Base-by-base conservation (phyloP, 2,113 vertebrate species). In the Mormyrus lacerda region DNA sequence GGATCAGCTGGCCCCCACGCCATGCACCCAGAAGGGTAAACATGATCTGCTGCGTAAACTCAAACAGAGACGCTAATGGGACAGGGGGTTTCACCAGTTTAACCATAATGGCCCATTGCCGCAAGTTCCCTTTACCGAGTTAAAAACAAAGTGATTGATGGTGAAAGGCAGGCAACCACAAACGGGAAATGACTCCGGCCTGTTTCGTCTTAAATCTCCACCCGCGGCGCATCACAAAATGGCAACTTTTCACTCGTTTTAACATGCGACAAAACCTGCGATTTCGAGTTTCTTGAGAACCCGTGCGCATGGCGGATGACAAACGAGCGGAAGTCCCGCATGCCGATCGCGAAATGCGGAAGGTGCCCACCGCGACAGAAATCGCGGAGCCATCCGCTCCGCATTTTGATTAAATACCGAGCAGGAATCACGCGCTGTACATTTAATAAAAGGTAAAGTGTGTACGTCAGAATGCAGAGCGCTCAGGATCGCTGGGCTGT, bases 401-500 rank as follows among this genome's bases (percentile, higher is more conserved):
- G 90, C 91, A 93, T 94, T 93, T 91, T 94, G 94, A 95, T 95
- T 93, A 94, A 93, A 94, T 93, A 93, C 91, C 91, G 92, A 91
- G 91, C 11, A 92, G 92, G 94, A 94, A 94, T 93, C 92, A 94
- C 92, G 91, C 91, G 93, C 93, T 92, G 93, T 92, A 92, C 93
- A 94, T 93, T 94, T 94, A 94, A 95, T 95, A 95, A 94, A 94
- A 94, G 92, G 92, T 95, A 94, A 94, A 96, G 95, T 96, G 95
- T 93, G 93, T 95, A 96, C 96, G 96, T 95, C 96, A 97, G 96
- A 95, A 92, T 93, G 95, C 95, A 95, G 96, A 95, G 95, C 95
- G 96, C 94, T 96, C 96, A 97, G 97, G 97, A 97, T 96, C 96
- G 95, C 95, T 94, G 89, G 92, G 94, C 93, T 95, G 95, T 96